Base-by-base conservation (phyloP, 1,140 invertebrate species). In the Musca vetustissima region DNA sequence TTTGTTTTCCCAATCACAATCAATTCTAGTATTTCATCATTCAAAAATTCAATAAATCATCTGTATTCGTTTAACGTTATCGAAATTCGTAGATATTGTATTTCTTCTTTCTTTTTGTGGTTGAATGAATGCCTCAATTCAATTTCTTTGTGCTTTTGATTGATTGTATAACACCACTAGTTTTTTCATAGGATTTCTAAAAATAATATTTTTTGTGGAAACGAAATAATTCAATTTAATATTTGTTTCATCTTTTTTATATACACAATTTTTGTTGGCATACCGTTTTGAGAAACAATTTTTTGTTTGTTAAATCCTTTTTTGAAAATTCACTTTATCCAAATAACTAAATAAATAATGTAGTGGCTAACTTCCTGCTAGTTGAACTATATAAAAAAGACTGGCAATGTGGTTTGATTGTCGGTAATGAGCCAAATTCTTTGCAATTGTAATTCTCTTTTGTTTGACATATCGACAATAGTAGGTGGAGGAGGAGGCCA, bases 151-250 rank as follows among this genome's bases (percentile, higher is more conserved):
- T 43, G 36, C 36, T 13, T 43, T 43, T 13, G 11, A 43, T 43
- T 43, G 57, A 61, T 61, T 61, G 57, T 61, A 61, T 61, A 61
- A 61, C 57, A 61, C 57, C 32, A 61, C 36, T 28, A 28, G 28
- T 61, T 59, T 57, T 57, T 25, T 49, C 15, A 43, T 2, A 43
- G 36, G 13, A 22, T 52, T 59, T n/a, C 55, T 59, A 59, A 61
- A 28, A 59, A 8, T n/a, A n/a, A n/a, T n/a, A n/a, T n/a, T n/a
- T 59, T 52, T 52, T 11, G 6, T 8, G 36, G 21, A 32, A 59
- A 59, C 6, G 17, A 32, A 59, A 59, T 59, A 9, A 32, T 4
- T 19, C 24, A 28, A n/a, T 14, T 32, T n/a, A 32, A 61, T 36
- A 43, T 36, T 61, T 61, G 1, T 61, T 61, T 36, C 3, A 21